Conservation (phyloP, 2,888 invertebrate species). For the Drosophila falleni region DNA sequence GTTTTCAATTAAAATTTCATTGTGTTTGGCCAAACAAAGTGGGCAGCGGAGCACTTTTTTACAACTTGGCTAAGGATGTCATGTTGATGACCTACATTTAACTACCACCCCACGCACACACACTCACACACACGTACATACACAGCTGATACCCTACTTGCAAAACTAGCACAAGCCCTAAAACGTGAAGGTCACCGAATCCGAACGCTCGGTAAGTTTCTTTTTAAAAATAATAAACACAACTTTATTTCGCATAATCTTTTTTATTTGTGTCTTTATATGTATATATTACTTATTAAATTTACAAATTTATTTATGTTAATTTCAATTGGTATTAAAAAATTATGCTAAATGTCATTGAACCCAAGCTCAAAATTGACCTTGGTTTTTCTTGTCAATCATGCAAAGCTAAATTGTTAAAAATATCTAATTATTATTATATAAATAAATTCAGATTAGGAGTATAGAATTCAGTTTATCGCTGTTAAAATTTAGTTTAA, state of each 20-base stretch:
- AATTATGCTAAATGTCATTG: not conserved
- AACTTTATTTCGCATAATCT: not conserved
- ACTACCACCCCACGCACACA: conserved; percentile 37
- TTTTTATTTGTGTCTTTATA: not conserved
- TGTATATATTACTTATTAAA: not conserved
- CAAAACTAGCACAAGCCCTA: conserved; percentile 48
- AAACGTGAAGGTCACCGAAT: conserved; percentile 51
- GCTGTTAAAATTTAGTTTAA: not conserved
- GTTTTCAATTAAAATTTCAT: conserved; percentile 22
- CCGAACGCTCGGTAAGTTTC: conserved; percentile 40
- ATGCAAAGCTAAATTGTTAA: not conserved
- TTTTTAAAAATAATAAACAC: not conserved
- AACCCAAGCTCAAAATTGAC: not conserved
- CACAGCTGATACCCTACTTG: conserved; percentile 25
- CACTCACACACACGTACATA: not conserved
- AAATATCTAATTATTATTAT: not conserved
- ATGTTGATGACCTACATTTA: conserved; percentile 70
- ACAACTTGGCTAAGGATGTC: conserved; percentile 51
- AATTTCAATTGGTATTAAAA: not conserved
- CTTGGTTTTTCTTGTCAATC: not conserved
- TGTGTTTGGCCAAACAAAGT: conserved; percentile 19
- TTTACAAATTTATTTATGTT: not conserved
- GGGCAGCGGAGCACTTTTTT: conserved; percentile 24
- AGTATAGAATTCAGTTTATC: not conserved
- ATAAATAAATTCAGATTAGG: not conserved